Conservation (phyloP, 2,797 vertebrate genomes). For the Euphonia xanthogaster region DNA sequence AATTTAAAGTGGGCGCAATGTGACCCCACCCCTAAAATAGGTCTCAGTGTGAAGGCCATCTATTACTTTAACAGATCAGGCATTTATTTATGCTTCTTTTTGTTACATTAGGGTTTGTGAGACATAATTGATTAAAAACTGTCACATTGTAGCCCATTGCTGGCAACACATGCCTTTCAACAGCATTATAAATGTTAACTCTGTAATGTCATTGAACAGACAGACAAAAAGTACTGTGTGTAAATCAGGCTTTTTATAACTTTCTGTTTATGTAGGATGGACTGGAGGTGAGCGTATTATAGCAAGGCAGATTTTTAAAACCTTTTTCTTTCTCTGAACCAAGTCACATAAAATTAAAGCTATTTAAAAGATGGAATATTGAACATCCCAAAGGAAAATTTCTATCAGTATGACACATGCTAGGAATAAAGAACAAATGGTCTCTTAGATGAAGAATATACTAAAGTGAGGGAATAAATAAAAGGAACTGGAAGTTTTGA, state of each 20-base stretch:
- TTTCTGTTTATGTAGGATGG: background rate
- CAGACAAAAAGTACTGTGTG: background rate
- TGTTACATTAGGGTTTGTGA: background rate
- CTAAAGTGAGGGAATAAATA: background rate
- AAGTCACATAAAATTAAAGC: background rate
- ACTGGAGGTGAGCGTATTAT: background rate
- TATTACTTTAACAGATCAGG: background rate
- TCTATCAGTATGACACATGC: background rate
- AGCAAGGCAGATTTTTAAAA: background rate
- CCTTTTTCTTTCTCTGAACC: background rate
- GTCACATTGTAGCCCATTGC: background rate
- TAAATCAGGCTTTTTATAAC: background rate
- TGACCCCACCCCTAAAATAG: background rate
- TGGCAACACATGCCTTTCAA: background rate
- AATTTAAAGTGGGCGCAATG: background rate
- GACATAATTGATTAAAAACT: slow-evolving; percentile 13
- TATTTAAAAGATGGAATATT: background rate
- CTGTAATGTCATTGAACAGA: slow-evolving; percentile 1
- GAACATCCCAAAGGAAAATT: background rate
- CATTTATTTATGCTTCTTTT: slow-evolving; percentile 2
- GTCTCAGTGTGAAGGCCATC: background rate
- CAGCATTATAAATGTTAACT: background rate
- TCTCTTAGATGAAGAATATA: background rate
- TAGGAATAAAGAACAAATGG: background rate
- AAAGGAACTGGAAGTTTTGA: background rate